Percentiles rank a stretch among this genome's conserved stretches.
phyloP scores from a whole-genome alignment of 92 coral and sea anemone genomes.

The Virgularia gustaviana region DNA sequence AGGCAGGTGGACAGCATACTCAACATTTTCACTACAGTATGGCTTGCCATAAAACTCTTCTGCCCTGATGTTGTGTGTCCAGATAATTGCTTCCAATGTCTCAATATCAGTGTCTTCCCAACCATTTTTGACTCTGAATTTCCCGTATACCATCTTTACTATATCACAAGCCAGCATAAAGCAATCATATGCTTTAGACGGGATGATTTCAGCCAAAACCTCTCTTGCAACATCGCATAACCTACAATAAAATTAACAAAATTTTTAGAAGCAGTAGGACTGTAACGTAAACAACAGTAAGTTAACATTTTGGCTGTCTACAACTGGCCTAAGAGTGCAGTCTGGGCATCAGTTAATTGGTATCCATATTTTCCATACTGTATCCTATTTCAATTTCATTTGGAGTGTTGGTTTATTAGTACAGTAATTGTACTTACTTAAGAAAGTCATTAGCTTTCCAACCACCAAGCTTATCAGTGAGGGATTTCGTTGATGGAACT shows the following conservation, averaged over 20 bases:
- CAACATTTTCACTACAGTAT: conserved; percentile 11
- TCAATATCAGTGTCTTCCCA: conserved; percentile 35
- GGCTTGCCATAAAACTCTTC: conserved; percentile 64
- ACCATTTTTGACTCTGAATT: conserved; percentile 28
- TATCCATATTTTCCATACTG: no score
- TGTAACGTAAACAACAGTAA: background rate
- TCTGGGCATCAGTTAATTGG: no score
- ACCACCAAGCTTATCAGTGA: conserved; percentile 71
- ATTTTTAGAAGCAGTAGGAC: no score
- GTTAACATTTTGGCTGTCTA: background rate
- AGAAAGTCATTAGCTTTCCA: conserved; percentile 69
- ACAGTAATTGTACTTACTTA: conserved; percentile 40
- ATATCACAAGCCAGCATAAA: conserved; percentile 51
- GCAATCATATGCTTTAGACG: conserved; percentile 60
- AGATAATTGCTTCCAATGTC: conserved; percentile 42
- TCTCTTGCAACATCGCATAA: conserved; percentile 58
- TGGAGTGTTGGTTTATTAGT: background rate
- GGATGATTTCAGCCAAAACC: conserved; percentile 63
- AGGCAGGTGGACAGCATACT: conserved; percentile 8
- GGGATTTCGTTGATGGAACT: conserved; percentile 46
- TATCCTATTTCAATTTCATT: background rate
- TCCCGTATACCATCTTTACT: conserved; percentile 46
- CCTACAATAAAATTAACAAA: conserved; percentile 27
- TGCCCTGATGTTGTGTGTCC: conserved; percentile 61
- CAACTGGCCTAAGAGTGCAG: no score